Evolutionary conservation across 2,888 invertebrate species (phyloP).

Genomic region (Drosophila melanosoma): DNA sequence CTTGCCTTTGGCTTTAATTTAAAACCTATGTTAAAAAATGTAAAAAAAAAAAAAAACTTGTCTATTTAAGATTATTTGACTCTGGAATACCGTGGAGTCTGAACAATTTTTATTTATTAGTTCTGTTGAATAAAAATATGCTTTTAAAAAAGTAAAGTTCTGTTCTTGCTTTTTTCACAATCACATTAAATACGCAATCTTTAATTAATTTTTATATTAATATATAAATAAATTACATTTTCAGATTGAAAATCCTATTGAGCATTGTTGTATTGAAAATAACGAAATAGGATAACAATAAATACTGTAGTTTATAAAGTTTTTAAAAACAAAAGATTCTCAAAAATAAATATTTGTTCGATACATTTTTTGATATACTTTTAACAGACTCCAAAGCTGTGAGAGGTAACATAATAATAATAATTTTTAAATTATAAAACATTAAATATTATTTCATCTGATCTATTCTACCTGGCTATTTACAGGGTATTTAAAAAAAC

Average conservation of each 20-base stretch:
- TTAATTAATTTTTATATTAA: neutral
- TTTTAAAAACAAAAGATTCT: neutral
- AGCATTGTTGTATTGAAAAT: no score
- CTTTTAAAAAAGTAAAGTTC: neutral
- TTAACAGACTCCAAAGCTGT: neutral
- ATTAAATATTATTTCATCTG: neutral
- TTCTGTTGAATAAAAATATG: neutral
- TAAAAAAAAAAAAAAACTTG: no score
- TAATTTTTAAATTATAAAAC: neutral
- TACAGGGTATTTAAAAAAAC: conserved; percentile 8
- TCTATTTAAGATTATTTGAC: no score
- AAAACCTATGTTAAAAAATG: conserved; percentile 6
- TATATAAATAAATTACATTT: neutral
- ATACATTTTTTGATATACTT: neutral
- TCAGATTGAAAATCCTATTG: neutral
- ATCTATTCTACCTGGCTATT: neutral
- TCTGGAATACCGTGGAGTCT: neutral
- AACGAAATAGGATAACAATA: no score
- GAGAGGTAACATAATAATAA: neutral
- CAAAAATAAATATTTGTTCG: neutral
- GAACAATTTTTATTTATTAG: neutral
- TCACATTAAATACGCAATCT: neutral
- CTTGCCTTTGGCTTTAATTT: conserved; percentile 6
- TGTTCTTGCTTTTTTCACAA: neutral
- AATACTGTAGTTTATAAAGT: no score